Evolutionary conservation across 1,140 invertebrate species (phyloP).

Genomic region (Thrips palmi): DNA sequence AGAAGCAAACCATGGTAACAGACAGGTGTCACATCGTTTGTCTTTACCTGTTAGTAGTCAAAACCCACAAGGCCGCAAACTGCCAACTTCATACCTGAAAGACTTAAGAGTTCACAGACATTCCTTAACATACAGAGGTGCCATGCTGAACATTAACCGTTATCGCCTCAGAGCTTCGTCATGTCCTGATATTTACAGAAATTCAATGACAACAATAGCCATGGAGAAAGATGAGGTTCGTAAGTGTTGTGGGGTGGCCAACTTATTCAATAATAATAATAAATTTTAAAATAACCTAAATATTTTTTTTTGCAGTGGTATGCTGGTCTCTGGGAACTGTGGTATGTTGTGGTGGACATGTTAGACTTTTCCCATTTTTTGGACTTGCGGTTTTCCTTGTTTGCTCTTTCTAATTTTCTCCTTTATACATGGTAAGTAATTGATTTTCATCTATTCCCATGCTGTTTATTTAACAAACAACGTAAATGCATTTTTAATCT

Average conservation of each 20-base stretch:
- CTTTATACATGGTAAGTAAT: conserved; percentile 75
- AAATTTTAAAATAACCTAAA: conserved; percentile 1
- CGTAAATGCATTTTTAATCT: too few relatives aligned
- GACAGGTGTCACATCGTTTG: not conserved
- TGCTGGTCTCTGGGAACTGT: conserved; percentile 53
- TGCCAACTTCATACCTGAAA: conserved; percentile 12
- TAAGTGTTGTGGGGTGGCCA: not conserved
- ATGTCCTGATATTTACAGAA: conserved; percentile 72
- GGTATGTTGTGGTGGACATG: conserved; percentile 51
- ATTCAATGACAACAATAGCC: conserved; percentile 71
- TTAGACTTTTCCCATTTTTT: conserved; percentile 60
- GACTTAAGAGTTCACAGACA: conserved; percentile 24
- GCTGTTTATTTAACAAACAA: too few relatives aligned
- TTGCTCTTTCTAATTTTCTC: conserved; percentile 68
- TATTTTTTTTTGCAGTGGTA: conserved; percentile 36
- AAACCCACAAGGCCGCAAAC: conserved; percentile 6
- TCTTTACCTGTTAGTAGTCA: not conserved
- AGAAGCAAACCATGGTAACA: not conserved
- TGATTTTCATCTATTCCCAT: too few relatives aligned
- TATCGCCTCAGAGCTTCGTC: conserved; percentile 65
- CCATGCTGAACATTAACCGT: conserved; percentile 67
- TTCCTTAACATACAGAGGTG: conserved; percentile 64
- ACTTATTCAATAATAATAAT: not conserved
- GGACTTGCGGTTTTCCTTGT: conserved; percentile 54
- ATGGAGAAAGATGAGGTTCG: conserved; percentile 39